Evolutionary conservation across 2,113 vertebrate genomes (phyloP).

Genomic region (Probosciger aterrimus): DNA sequence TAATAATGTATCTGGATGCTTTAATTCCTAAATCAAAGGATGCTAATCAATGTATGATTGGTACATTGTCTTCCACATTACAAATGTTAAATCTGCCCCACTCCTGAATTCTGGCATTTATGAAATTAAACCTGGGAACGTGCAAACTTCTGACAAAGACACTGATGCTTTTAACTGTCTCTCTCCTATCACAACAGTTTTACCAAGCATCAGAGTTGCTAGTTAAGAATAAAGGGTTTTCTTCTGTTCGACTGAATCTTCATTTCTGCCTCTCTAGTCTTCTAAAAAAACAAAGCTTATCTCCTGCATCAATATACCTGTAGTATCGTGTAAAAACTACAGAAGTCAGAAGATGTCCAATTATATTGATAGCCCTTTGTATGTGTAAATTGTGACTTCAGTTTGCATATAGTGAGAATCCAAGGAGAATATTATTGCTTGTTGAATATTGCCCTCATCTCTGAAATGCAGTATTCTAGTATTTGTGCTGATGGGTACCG

Average conservation of each 20-base stretch:
- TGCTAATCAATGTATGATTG: not conserved
- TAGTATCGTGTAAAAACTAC: not conserved
- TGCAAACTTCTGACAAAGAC: not conserved
- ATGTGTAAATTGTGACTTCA: not conserved
- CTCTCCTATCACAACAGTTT: not conserved
- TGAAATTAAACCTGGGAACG: not conserved
- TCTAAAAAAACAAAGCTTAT: not conserved
- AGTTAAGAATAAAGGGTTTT: not conserved
- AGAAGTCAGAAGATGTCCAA: not conserved
- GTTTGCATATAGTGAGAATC: fast-evolving
- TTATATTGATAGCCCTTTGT: not conserved
- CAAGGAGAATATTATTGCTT: not conserved
- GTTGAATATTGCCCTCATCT: not conserved
- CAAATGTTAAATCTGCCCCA: not conserved
- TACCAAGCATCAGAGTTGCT: not conserved
- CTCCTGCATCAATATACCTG: not conserved
- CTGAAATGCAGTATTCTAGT: not conserved
- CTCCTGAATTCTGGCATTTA: not conserved
- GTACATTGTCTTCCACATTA: fast-evolving
- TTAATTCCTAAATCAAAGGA: not conserved
- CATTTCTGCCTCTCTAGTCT: not conserved
- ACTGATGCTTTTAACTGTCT: not conserved
- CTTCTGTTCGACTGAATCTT: not conserved
- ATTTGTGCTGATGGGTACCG: not conserved
- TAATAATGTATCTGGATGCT: not conserved